Evolutionary conservation across 2,113 vertebrate species (phyloP).

Genomic region (Axis porcinus): DNA sequence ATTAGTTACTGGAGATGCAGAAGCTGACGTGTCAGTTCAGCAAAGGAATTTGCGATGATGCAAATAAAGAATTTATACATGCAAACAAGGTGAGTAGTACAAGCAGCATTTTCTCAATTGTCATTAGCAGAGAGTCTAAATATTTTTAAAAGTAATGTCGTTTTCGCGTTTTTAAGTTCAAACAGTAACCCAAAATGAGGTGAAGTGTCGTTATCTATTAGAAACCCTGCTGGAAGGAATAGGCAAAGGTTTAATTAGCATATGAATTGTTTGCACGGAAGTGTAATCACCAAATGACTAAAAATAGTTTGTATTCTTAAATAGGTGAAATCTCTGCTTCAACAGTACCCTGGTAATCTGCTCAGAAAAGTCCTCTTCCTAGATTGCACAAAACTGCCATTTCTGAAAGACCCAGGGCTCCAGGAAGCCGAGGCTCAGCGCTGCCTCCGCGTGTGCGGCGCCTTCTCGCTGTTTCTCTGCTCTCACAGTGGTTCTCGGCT

Average conservation of each 20-base stretch:
- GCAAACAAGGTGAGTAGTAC: background rate
- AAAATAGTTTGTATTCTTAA: background rate
- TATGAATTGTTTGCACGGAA: constrained; percentile 4
- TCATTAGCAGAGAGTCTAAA: background rate
- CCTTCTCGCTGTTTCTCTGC: background rate
- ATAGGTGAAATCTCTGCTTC: background rate
- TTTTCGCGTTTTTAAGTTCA: background rate
- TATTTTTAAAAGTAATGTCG: background rate
- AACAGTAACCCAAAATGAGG: background rate
- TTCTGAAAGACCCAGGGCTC: background rate
- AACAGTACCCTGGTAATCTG: background rate
- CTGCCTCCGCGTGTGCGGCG: rapidly evolving
- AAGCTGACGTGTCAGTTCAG: rapidly evolving
- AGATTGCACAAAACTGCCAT: background rate
- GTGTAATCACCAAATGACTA: background rate
- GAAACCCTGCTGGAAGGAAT: background rate
- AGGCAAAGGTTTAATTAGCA: constrained; percentile 41
- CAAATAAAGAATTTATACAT: background rate
- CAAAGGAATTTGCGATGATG: background rate
- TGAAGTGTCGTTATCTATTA: background rate
- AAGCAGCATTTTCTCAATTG: background rate
- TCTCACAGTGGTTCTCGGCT: background rate
- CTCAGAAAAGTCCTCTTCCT: background rate
- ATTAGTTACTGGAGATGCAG: background rate
- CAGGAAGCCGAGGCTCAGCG: background rate